phyloP scores from a whole-genome alignment of 2,888 invertebrate species.

The Azorinus chamasolen region DNA sequence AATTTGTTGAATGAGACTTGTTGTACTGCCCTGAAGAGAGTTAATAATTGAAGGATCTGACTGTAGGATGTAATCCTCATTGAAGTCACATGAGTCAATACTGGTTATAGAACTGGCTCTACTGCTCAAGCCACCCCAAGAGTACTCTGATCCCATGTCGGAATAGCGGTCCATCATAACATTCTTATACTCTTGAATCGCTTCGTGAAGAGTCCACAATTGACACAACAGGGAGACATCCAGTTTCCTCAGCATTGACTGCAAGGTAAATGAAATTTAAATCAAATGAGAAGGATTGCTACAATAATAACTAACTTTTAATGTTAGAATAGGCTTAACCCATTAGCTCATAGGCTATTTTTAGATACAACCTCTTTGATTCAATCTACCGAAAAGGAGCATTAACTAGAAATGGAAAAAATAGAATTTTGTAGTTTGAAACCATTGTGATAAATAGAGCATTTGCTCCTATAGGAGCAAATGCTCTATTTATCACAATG shows the following conservation, averaged over 20 bases:
- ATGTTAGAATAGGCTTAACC: too few species aligned
- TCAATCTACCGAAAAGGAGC: too few species aligned
- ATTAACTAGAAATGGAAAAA: neutral
- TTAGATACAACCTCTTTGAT: too few species aligned
- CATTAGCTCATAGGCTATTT: too few species aligned
- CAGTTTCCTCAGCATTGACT: slow-evolving; percentile 95
- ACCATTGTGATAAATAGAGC: too few species aligned
- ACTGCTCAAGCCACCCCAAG: slow-evolving; percentile 77
- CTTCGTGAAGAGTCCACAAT: slow-evolving; percentile 96
- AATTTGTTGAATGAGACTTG: slow-evolving; percentile 80
- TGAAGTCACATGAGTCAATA: slow-evolving; percentile 75
- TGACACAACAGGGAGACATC: slow-evolving; percentile 96
- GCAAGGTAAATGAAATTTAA: slow-evolving; percentile 84
- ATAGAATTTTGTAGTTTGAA: too few species aligned
- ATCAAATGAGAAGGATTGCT: too few species aligned
- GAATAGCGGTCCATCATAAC: slow-evolving; percentile 86
- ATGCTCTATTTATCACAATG: too few species aligned
- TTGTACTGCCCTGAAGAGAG: slow-evolving; percentile 75
- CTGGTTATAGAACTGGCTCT: slow-evolving; percentile 78
- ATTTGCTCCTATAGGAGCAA: too few species aligned
- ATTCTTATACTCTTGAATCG: slow-evolving; percentile 95
- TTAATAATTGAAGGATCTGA: slow-evolving; percentile 65
- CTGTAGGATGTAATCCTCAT: slow-evolving; percentile 63
- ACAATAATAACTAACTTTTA: too few species aligned
- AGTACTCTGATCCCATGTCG: slow-evolving; percentile 82